Evolutionary conservation across 2,113 vertebrate species (phyloP).

Genomic region (Neofelis nebulosa): DNA sequence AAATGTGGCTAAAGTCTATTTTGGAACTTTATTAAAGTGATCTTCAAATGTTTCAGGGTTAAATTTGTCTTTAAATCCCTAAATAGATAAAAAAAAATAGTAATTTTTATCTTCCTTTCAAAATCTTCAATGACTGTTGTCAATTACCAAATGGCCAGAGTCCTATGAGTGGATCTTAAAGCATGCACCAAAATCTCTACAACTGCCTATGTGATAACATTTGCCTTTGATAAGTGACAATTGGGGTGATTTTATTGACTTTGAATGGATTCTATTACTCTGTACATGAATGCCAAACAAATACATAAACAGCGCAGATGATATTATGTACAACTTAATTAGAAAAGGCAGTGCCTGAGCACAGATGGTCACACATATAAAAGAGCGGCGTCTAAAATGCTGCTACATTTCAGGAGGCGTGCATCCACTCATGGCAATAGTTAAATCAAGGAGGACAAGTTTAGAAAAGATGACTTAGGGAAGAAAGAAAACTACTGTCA

Average conservation of each 20-base stretch:
- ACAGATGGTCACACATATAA: neutral
- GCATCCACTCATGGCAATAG: neutral
- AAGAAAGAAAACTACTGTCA: neutral
- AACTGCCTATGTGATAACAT: neutral
- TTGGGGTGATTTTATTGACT: neutral
- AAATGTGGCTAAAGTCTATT: neutral
- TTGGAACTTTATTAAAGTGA: conserved; percentile 47
- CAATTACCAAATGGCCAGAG: neutral
- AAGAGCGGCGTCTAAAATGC: neutral
- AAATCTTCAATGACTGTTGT: neutral
- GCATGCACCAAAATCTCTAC: neutral
- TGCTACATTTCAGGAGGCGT: neutral
- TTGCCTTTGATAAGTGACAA: neutral
- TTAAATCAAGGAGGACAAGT: neutral
- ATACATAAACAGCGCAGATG: neutral
- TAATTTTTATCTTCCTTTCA: conserved; percentile 3
- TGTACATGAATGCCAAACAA: neutral
- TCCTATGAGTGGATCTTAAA: neutral
- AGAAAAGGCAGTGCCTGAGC: neutral
- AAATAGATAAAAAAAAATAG: neutral
- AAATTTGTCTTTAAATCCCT: conserved; percentile 10
- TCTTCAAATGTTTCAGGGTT: conserved; percentile 22
- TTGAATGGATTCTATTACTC: neutral
- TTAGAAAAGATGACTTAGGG: neutral
- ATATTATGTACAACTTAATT: neutral